phyloP scores from a whole-genome alignment of 2,888 invertebrate species.

The Trisateles emortualis region DNA sequence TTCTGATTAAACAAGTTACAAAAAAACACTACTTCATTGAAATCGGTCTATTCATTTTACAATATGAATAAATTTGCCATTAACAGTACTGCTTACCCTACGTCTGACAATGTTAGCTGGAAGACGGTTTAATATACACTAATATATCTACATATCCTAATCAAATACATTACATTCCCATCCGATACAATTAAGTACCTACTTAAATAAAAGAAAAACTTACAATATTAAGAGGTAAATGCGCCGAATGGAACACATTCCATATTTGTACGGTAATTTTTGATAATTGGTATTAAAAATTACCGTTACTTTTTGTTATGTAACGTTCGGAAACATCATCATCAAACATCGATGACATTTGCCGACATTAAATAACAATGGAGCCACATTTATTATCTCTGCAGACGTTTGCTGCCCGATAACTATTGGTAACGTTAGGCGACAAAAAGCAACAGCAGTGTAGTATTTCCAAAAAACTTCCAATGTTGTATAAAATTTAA shows the following conservation, averaged over 20 bases:
- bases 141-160: slow-evolving; percentile 31
- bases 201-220: slow-evolving; percentile 23
- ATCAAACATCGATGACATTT: neutral
- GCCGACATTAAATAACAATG: neutral
- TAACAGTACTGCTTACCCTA: slow-evolving; percentile 6
- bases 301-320: neutral
- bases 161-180: slow-evolving; percentile 25
- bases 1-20: too few relatives aligned
- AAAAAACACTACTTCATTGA: too few relatives aligned
- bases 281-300: too few relatives aligned
- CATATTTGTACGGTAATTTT: neutral
- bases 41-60: too few relatives aligned
- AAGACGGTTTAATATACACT: slow-evolving; percentile 23
- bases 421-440: too few relatives aligned
- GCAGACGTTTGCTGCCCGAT: neutral
- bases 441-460: too few relatives aligned
- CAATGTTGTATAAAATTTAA: too few relatives aligned
- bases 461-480: too few relatives aligned
- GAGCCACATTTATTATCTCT: neutral
- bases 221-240: slow-evolving; percentile 44
- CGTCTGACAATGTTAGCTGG: slow-evolving; percentile 6
- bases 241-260: slow-evolving; percentile 26
- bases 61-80: too few relatives aligned
- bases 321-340: neutral
- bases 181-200: slow-evolving; percentile 20